These are phyloP conservation scores for Gandaritis pyraliata DNA, from an alignment of 2,888 invertebrate genomes.

Conservation along the genomic window DNA sequence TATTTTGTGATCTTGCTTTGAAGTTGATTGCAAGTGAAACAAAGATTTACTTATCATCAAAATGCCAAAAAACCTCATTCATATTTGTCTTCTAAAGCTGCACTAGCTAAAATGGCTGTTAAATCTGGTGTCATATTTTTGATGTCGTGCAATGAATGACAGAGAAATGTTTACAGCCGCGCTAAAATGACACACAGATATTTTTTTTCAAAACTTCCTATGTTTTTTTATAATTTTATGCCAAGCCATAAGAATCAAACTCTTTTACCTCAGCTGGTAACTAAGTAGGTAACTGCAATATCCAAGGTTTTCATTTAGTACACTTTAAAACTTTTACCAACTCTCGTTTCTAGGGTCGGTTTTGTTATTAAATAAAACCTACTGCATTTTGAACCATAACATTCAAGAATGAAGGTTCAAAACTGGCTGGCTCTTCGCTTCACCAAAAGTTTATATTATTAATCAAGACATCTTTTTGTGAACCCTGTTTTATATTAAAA, in stretches of 20 bases:
- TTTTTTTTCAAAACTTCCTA: no score
- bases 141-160: no score
- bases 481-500: slow-evolving; percentile 34
- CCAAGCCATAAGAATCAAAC: no score
- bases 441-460: slow-evolving; percentile 37
- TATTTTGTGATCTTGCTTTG: background rate
- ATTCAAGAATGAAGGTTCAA: slow-evolving; percentile 21
- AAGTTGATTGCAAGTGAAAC: background rate
- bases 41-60: background rate
- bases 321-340: slow-evolving; percentile 40
- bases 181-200: no score
- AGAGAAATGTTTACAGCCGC: no score
- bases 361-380: slow-evolving; percentile 31
- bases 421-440: slow-evolving; percentile 8
- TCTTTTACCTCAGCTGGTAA: background rate
- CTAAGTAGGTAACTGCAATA: slow-evolving; percentile 18
- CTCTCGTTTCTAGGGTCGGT: slow-evolving; percentile 32
- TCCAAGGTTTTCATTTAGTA: slow-evolving; percentile 29
- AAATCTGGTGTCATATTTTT: no score
- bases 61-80: no score
- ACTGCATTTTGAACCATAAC: slow-evolving; percentile 24
- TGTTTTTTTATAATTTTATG: no score
- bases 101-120: no score
- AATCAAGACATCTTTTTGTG: slow-evolving; percentile 35
- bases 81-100: no score